A percentile compares a stretch with the other conserved stretches of the same genome.
Conservation (phyloP, 2,113 vertebrate genomes). For the Tetrax tetrax region DNA sequence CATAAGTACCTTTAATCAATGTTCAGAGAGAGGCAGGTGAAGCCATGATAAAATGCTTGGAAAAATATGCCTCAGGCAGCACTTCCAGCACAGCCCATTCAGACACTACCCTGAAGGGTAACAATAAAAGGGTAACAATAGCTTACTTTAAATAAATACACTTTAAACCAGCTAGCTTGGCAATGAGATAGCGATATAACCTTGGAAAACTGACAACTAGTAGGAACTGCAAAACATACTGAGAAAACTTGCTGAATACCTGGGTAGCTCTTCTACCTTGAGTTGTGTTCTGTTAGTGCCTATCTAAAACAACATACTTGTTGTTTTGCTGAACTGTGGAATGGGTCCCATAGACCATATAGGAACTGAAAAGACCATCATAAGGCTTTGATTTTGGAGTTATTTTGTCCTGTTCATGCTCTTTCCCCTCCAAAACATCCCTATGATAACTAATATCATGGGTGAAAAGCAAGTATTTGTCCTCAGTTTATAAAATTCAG, state of each 20-base stretch:
- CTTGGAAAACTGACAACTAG: not conserved
- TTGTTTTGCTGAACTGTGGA: not conserved
- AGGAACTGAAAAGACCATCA: not conserved
- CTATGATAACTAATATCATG: not conserved
- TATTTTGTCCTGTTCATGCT: not conserved
- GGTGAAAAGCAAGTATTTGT: not conserved
- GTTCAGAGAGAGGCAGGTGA: not conserved
- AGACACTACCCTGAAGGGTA: not conserved
- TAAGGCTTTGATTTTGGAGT: not conserved
- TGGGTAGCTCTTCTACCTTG: not conserved
- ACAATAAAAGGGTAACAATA: not conserved
- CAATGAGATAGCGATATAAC: not conserved
- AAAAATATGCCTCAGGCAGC: not conserved
- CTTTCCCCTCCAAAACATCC: not conserved
- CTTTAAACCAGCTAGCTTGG: not conserved
- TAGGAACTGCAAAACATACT: not conserved
- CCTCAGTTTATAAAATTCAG: not conserved
- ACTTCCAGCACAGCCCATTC: not conserved
- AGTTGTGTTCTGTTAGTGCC: not conserved
- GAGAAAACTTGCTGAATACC: not conserved
- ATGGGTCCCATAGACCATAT: not conserved
- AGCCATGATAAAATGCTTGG: not conserved
- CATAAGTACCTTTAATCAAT: not conserved
- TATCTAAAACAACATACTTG: fast-evolving
- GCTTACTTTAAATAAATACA: not conserved